Evolutionary conservation across 2,113 vertebrate species (phyloP), one percentile per base, ranked within the genome.

Genomic region (Zootoca vivipara): DNA sequence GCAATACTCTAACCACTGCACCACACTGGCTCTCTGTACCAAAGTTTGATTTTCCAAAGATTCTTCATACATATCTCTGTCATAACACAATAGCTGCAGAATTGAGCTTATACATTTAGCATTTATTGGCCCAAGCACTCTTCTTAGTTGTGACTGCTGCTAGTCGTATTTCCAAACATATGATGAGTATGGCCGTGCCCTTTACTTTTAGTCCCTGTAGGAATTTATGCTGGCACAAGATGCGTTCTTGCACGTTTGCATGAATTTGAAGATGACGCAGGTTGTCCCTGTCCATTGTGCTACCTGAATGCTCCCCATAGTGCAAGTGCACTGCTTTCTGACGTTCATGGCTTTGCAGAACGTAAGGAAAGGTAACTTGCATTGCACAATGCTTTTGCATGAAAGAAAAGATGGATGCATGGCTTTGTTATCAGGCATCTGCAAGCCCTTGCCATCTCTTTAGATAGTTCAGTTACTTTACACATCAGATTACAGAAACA

Each of bases 401-500:
- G 35, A 87, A 93, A 93, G 73, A 87, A 92, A 93, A 93, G 16
- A 52, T 42, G 9, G 86, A 88, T 81, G 91, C 90, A 87, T 26
- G 78, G 24, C 58, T 90, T 83, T 91, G 89, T 89, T 87, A 42
- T 85, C 85, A 90, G 85, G 70, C 1, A 83, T 92, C 92, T 93
- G 83, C 91, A 93, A 90, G 35, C 85, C 73, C 75, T 86, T 38
- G 20, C 70, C 82, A 69, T 91, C 56, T 91, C 74, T 87, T 30
- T 70, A 75, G 69, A 72, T 85, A 42, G 38, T 84, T 92, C 91
- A 83, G 42, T 92, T 92, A 46, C 86, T 28, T 72, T 91, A 91
- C 95, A 92, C 72, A 64, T 16, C 83, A 87, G 38, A 85, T 93
- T 94, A 90, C 89, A 42, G 89, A 93, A 94, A 74, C 64, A 90